A percentile compares a stretch with the other conserved stretches of the same genome.
Conservation (phyloP, 2,888 invertebrate species). For the Nephrocerus scutellatus region DNA sequence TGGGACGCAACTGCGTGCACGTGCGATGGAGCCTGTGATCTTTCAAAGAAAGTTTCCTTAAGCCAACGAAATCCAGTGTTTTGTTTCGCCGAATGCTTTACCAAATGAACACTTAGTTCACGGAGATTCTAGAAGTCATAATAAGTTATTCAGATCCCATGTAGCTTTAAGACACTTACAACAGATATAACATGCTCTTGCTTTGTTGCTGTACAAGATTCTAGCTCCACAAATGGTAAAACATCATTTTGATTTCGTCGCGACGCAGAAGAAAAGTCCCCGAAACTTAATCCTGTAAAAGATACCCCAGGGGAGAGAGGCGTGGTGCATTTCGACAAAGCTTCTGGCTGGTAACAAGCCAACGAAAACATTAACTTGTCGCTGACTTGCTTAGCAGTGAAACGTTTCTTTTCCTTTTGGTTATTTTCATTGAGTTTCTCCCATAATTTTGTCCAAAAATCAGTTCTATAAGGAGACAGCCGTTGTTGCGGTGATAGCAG, state of each 20-base stretch:
- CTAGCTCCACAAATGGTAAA: conserved; percentile 73
- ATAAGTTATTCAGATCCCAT: too few species aligned
- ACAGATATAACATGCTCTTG: conserved; percentile 84
- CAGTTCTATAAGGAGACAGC: conserved; percentile 71
- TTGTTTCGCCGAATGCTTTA: conserved; percentile 56
- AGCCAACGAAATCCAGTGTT: conserved; percentile 48
- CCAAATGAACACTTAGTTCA: conserved; percentile 75
- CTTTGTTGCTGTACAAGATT: conserved; percentile 79
- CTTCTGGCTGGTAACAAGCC: conserved; percentile 81
- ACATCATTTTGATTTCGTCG: conserved; percentile 51
- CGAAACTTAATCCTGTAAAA: conserved; percentile 49
- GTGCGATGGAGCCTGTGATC: conserved; percentile 58
- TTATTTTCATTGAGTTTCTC: conserved; percentile 58
- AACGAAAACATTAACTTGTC: conserved; percentile 73
- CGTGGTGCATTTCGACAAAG: conserved; percentile 74
- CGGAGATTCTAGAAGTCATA: conserved; percentile 61
- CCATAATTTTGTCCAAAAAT: conserved; percentile 79
- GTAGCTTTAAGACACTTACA: conserved; percentile 48
- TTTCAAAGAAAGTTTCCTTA: conserved; percentile 46
- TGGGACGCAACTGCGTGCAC: conserved; percentile 77
- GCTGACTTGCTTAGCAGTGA: conserved; percentile 62
- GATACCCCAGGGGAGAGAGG: conserved; percentile 70
- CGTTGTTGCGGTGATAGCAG: conserved; percentile 76
- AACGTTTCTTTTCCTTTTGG: conserved; percentile 55
- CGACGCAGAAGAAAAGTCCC: conserved; percentile 44